These are phyloP conservation scores for Rutpela maculata DNA, from an alignment of 2,888 invertebrate species.

Conservation along the genomic window DNA sequence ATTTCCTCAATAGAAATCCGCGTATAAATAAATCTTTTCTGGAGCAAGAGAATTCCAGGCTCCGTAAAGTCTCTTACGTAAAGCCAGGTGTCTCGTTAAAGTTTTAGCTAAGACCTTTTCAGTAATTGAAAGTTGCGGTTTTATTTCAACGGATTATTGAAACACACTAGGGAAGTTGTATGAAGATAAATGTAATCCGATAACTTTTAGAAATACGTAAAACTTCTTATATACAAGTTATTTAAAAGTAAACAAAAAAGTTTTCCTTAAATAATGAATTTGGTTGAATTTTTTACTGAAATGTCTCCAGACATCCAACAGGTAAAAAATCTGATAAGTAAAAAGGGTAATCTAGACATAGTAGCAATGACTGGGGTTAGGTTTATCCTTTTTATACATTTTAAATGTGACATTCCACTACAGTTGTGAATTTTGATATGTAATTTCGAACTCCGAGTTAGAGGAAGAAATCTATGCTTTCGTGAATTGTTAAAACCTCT, in stretches of 20 bases:
- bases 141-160: conserved; percentile 64
- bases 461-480: too few species aligned
- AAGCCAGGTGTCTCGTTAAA: conserved; percentile 55
- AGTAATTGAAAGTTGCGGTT: conserved; percentile 66
- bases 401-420: too few species aligned
- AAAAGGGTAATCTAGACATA: not conserved
- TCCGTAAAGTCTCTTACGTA: conserved; percentile 44
- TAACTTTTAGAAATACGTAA: conserved; percentile 35
- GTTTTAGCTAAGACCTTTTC: conserved; percentile 58
- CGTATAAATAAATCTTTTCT: conserved; percentile 34
- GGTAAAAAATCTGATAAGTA: not conserved
- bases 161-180: conserved; percentile 55
- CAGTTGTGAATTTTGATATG: too few species aligned
- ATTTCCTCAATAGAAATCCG: conserved; percentile 16
- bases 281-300: not conserved
- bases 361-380: not conserved
- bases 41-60: conserved; percentile 17
- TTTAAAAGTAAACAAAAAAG: conserved; percentile 2
- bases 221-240: conserved; percentile 32
- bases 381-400: too few species aligned
- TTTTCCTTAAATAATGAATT: not conserved
- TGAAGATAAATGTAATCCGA: conserved; percentile 51
- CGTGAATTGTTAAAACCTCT: too few species aligned
- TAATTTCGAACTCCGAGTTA: too few species aligned
- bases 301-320: not conserved